Percentiles rank a stretch among this genome's conserved stretches.
These are phyloP conservation scores for Papilio machaon DNA, from an alignment of 1,140 invertebrate species.

Conservation along the genomic window DNA sequence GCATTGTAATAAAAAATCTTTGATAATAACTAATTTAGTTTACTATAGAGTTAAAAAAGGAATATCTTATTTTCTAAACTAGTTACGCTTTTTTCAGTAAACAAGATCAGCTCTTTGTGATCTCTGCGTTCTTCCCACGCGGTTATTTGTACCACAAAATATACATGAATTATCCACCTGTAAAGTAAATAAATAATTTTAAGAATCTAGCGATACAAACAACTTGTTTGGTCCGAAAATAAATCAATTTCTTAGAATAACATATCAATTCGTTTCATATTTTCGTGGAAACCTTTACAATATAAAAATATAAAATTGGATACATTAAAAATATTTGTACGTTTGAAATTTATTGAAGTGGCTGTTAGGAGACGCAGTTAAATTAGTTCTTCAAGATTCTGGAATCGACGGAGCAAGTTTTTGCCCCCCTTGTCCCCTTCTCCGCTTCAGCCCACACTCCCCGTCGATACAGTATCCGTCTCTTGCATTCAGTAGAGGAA, in stretches of 20 bases:
- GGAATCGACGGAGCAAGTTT: conserved; percentile 75
- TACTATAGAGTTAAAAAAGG: background rate
- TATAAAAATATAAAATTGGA: conserved; percentile 41
- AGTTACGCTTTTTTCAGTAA: background rate
- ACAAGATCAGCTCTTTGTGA: background rate
- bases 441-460: conserved; percentile 34
- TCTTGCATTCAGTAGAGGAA: conserved; percentile 58
- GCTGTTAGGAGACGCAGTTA: conserved; percentile 75
- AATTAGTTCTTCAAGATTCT: conserved; percentile 79
- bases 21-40: background rate
- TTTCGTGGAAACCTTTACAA: background rate
- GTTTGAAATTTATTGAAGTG: conserved; percentile 75
- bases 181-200: background rate
- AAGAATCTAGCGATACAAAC: background rate
- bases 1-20: background rate
- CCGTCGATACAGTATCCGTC: conserved; percentile 41
- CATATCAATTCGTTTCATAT: background rate
- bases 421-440: conserved; percentile 41
- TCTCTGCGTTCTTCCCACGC: background rate
- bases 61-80: background rate
- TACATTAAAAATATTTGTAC: conserved; percentile 60
- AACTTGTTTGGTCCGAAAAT: background rate
- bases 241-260: background rate
- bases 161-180: background rate
- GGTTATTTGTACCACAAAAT: background rate